Evolutionary conservation across 2,797 vertebrate species (phyloP).

Genomic region (Schizopygopsis malacanthus): DNA sequence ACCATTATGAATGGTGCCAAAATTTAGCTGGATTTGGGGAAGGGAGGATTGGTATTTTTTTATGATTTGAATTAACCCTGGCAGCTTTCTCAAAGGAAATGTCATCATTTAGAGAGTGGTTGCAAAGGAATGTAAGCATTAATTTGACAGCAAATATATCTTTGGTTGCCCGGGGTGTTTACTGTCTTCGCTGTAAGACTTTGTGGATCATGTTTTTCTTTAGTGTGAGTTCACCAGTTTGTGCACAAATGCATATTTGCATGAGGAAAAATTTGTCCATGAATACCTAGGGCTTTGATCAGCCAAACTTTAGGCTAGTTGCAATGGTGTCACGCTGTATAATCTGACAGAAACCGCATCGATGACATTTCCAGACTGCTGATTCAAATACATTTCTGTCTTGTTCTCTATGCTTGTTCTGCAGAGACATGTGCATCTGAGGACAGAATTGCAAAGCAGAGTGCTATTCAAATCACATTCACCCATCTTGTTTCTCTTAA

Average conservation of each 20-base stretch:
- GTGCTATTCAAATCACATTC: too few relatives aligned
- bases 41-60: constrained; percentile 40
- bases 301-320: not conserved
- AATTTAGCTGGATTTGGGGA: constrained; percentile 46
- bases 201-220: constrained; percentile 30
- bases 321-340: not conserved
- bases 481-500: too few relatives aligned
- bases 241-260: constrained; percentile 13
- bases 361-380: constrained; percentile 16
- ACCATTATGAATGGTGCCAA: constrained; percentile 53
- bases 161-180: constrained; percentile 37
- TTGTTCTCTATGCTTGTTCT: not conserved
- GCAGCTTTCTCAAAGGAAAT: constrained; percentile 41
- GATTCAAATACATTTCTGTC: constrained; percentile 12
- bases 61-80: constrained; percentile 46
- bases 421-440: too few relatives aligned
- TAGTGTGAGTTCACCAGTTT: not conserved
- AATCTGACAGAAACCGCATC: constrained; percentile 9
- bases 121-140: constrained; percentile 40
- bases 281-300: constrained; percentile 1
- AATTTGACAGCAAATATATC: constrained; percentile 42
- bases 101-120: constrained; percentile 27
- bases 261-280: not conserved
- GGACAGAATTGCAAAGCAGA: too few relatives aligned
- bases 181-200: constrained; percentile 27